phyloP scores from a whole-genome alignment of 1,140 invertebrate species.

The Neotoxoptera formosana region DNA sequence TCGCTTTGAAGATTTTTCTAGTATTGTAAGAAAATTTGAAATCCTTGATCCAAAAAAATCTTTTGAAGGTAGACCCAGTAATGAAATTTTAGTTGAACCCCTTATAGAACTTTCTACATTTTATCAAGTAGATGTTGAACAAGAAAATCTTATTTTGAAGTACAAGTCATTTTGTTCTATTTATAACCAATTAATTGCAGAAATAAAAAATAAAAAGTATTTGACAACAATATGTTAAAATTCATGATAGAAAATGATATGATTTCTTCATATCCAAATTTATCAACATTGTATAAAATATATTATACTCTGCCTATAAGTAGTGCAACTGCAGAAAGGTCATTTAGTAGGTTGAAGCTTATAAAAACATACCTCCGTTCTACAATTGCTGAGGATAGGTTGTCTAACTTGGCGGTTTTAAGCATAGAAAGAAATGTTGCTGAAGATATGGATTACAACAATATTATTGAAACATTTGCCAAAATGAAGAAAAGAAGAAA shows the following conservation, averaged over 20 bases:
- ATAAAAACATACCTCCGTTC: neutral
- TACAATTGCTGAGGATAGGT: neutral
- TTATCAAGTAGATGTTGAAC: neutral
- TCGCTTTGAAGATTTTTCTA: no score
- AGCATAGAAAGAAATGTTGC: neutral
- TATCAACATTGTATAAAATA: neutral
- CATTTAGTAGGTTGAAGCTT: neutral
- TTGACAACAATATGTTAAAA: neutral
- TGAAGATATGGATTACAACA: neutral
- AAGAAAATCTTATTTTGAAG: neutral
- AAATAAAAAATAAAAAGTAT: neutral
- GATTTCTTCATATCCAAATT: neutral
- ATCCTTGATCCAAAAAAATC: conserved; percentile 17
- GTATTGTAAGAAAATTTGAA: conserved; percentile 25
- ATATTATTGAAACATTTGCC: conserved; percentile 3
- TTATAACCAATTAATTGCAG: neutral
- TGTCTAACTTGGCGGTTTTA: neutral
- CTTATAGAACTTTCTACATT: conserved; percentile 20
- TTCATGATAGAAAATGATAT: conserved; percentile 13
- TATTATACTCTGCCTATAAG: neutral
- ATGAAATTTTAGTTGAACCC: neutral
- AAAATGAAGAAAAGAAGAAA: conserved; percentile 2
- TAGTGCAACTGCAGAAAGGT: neutral
- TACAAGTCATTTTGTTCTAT: neutral
- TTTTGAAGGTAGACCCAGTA: neutral